A percentile compares a stretch with the other conserved stretches of the same genome.
Evolutionary conservation across 2,113 vertebrate species (phyloP).

Genomic region (Pelobates fuscus): DNA sequence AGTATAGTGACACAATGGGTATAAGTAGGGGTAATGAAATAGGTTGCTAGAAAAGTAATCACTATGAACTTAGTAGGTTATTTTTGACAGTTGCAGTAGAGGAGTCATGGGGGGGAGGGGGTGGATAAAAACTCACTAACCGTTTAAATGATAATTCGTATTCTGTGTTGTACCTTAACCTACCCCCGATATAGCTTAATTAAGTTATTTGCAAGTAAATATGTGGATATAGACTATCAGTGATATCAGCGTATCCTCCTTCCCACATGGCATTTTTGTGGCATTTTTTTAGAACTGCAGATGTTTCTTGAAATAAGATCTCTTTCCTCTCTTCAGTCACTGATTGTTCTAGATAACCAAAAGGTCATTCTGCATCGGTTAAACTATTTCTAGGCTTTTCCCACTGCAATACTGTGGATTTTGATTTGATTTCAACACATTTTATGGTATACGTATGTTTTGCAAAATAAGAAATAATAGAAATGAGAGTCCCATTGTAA

Average conservation of each 20-base stretch:
- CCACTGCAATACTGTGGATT: background rate
- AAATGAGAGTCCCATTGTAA: background rate
- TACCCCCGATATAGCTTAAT: background rate
- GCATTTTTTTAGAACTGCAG: slow-evolving; percentile 2
- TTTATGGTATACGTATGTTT: too few relatives aligned
- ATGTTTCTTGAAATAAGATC: slow-evolving; percentile 10
- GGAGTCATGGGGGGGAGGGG: too few relatives aligned
- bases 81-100: too few relatives aligned
- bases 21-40: too few relatives aligned
- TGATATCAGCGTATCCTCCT: background rate
- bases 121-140: too few relatives aligned
- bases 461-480: background rate
- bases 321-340: background rate
- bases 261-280: background rate
- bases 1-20: too few relatives aligned
- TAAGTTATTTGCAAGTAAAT: background rate
- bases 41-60: too few relatives aligned
- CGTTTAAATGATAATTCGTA: too few relatives aligned
- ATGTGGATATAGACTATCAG: background rate
- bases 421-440: background rate
- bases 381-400: background rate
- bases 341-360: background rate
- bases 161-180: too few relatives aligned
- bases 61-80: too few relatives aligned
- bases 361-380: background rate